phyloP scores from a whole-genome alignment of 2,888 invertebrate species.

The Eutolmus rufibarbis region DNA sequence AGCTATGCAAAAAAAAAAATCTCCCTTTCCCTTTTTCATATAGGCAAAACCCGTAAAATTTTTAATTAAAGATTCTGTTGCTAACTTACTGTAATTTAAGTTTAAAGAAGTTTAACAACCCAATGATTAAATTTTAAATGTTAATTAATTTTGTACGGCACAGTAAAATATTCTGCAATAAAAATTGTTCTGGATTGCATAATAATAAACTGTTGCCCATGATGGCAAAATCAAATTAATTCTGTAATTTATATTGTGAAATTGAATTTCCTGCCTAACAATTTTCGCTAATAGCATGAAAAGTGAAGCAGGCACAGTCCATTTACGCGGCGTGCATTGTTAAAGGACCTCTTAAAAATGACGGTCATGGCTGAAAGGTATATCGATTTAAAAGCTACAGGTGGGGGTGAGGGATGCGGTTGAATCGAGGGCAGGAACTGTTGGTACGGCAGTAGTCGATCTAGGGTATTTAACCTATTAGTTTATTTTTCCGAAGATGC shows the following conservation, averaged over 20 bases:
- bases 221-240: background rate
- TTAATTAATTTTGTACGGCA: background rate
- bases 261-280: background rate
- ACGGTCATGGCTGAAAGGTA: background rate
- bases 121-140: background rate
- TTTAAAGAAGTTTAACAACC: background rate
- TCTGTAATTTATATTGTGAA: background rate
- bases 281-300: background rate
- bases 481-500: background rate
- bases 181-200: background rate
- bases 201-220: background rate
- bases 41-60: too few species aligned
- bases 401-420: background rate
- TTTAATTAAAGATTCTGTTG: background rate
- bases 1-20: too few species aligned
- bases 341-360: background rate
- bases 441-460: background rate
- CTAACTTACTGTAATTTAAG: background rate
- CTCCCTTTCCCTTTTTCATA: too few species aligned
- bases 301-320: background rate
- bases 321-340: background rate
- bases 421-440: background rate
- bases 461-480: background rate
- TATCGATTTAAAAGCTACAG: background rate
- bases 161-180: background rate